Evolutionary conservation across 2,113 vertebrate species (phyloP), one percentile per base, ranked within the genome.

Genomic region (Ondatra zibethicus): DNA sequence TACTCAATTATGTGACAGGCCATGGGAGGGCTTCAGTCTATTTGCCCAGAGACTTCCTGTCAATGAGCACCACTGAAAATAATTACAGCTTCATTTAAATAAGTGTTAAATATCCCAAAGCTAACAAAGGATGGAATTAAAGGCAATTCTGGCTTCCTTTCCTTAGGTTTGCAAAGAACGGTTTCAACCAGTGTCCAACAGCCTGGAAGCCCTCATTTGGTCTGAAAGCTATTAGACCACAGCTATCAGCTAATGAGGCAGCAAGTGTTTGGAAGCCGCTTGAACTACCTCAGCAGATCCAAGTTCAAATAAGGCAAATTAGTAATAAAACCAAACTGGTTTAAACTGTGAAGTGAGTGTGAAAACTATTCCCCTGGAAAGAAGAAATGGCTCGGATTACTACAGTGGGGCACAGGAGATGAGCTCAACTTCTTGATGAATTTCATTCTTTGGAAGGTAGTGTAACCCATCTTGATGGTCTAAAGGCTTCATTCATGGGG

Each of bases 291-390:
- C 91, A 94, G 97, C 95, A 95, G 78, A 95, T 94, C 95, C 96
- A 96, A 97, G 96, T 95, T 96, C 93, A 97, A 97, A 97, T 89
- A 97, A 96, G 92, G 96, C 92, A 97, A 97, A 97, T 98, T 97
- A 97, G 96, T 92, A 97, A 94, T 97, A 91, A 96, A 97, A 97
- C 96, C 85, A 97, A 97, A 97, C 96, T 94, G 91, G 94, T 97
- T 97, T 96, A 96, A 97, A 98, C 93, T 92, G 86, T 97, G 95
- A 97, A 97, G 80, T 90, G 80, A 96, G 63, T 96, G 82, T 94
- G 93, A 97, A 96, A 97, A 96, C 91, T 91, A 95, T 91, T 97
- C 86, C 93, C 92, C 84, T 97, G 95, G 96, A 97, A 96, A 96
- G 95, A 36, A 89, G 52, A 70, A 92, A 68, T 89, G 55, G 85